phyloP scores from a whole-genome alignment of 2,113 vertebrate species.

The Leptosomus discolor region DNA sequence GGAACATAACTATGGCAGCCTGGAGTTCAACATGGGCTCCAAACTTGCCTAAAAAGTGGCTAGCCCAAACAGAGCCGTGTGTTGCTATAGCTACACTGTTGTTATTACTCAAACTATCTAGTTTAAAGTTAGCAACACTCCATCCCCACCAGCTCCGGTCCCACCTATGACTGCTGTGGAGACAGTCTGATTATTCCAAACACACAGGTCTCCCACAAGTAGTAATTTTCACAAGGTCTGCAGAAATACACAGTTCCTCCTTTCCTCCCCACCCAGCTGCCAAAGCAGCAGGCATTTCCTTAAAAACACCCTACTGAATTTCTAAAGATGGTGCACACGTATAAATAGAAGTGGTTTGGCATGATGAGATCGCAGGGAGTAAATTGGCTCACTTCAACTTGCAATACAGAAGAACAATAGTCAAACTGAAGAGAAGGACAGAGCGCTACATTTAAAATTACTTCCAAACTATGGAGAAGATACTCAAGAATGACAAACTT shows the following conservation, averaged over 20 bases:
- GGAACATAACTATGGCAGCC: neutral
- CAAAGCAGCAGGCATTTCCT: slow-evolving; percentile 51
- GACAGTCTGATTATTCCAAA: neutral
- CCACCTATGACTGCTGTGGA: neutral
- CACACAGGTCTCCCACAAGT: neutral
- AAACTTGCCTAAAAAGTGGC: neutral
- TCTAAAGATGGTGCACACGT: slow-evolving; percentile 24
- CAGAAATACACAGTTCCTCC: slow-evolving; percentile 14
- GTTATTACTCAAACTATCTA: neutral
- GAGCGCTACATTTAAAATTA: neutral
- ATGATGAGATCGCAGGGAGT: neutral
- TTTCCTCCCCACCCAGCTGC: slow-evolving; percentile 48
- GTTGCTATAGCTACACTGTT: neutral
- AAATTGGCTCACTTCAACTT: neutral
- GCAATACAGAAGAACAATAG: neutral
- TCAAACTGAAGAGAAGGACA: neutral
- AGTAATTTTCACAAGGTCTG: neutral
- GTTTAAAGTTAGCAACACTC: neutral
- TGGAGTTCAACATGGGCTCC: neutral
- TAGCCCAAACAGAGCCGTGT: neutral
- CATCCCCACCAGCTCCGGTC: neutral
- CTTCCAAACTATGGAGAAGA: neutral
- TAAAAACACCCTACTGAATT: slow-evolving; percentile 14
- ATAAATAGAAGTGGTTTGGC: slow-evolving; percentile 48
- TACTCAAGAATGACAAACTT: neutral